These are phyloP conservation scores for Sipha maydis DNA, from an alignment of 2,888 invertebrate genomes.

Conservation along the genomic window DNA sequence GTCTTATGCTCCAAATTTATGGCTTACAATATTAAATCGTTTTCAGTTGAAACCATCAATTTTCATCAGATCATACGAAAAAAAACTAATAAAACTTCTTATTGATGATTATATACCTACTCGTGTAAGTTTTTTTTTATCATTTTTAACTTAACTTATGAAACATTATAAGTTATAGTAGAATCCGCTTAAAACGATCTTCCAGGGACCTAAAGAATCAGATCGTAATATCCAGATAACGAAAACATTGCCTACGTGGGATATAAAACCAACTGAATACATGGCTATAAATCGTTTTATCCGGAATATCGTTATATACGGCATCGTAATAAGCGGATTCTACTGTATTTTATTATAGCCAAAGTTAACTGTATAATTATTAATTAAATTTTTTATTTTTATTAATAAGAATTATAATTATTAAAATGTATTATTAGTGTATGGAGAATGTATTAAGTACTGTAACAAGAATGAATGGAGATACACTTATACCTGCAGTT, in stretches of 20 bases:
- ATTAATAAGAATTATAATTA: constrained; percentile 1
- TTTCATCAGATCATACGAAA: constrained; percentile 73
- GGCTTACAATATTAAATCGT: constrained; percentile 75
- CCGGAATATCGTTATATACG: no score
- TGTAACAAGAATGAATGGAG: constrained; percentile 75
- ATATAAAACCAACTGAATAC: no score
- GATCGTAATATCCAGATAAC: no score
- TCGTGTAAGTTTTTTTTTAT: constrained; percentile 66
- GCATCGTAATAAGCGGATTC: no score
- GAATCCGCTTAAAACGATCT: no score
- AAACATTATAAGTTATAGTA: background rate
- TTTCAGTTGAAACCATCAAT: constrained; percentile 72
- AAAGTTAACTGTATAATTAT: background rate
- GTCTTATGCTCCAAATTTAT: constrained; percentile 73
- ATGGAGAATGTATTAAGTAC: constrained; percentile 80
- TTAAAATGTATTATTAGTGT: constrained; percentile 68
- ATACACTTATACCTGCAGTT: constrained; percentile 75
- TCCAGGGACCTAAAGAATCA: no score
- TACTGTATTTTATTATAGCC: background rate
- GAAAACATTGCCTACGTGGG: no score
- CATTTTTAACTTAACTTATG: background rate
- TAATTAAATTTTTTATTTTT: background rate
- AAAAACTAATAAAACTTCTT: constrained; percentile 73
- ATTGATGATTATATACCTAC: constrained; percentile 71
- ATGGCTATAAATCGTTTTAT: no score